A percentile compares a stretch with the other conserved stretches of the same genome.
Conservation (phyloP, 1,140 invertebrate genomes). For the Cydia fagiglandana region DNA sequence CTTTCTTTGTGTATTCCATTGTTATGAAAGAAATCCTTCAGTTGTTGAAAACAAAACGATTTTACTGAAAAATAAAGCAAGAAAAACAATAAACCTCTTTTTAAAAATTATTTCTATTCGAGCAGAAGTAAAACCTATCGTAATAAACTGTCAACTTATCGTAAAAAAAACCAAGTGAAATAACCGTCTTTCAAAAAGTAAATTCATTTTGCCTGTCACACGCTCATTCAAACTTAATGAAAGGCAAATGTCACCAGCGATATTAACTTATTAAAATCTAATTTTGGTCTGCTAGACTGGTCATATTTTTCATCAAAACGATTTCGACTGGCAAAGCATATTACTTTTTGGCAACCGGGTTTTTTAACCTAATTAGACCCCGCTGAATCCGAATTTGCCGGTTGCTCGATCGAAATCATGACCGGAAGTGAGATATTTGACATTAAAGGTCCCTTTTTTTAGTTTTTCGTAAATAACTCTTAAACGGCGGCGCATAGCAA, state of each 20-base stretch:
- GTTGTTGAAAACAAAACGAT: too few species aligned
- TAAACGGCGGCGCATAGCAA: too few species aligned
- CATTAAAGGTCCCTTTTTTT: too few species aligned
- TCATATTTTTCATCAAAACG: too few species aligned
- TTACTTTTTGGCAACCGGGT: too few species aligned
- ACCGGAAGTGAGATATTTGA: too few species aligned
- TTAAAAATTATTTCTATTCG: background rate
- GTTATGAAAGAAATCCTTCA: background rate
- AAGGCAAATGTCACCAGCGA: constrained; percentile 11
- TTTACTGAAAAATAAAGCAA: background rate
- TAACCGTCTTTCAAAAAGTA: background rate
- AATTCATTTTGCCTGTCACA: constrained; percentile 23
- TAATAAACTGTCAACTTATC: background rate
- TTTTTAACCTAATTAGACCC: too few species aligned
- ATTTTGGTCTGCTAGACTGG: constrained; percentile 30
- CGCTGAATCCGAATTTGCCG: too few species aligned
- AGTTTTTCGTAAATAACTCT: too few species aligned
- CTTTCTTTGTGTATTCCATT: background rate
- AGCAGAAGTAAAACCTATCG: background rate
- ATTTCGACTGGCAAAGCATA: too few species aligned
- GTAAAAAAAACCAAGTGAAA: background rate
- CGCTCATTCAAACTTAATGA: constrained; percentile 19
- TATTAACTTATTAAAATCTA: constrained; percentile 29
- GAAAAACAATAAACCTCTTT: background rate
- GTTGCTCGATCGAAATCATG: too few species aligned